Evolutionary conservation across 1,140 invertebrate species (phyloP), one percentile per base, ranked within the genome.

Genomic region (Cotesia vestalis): DNA sequence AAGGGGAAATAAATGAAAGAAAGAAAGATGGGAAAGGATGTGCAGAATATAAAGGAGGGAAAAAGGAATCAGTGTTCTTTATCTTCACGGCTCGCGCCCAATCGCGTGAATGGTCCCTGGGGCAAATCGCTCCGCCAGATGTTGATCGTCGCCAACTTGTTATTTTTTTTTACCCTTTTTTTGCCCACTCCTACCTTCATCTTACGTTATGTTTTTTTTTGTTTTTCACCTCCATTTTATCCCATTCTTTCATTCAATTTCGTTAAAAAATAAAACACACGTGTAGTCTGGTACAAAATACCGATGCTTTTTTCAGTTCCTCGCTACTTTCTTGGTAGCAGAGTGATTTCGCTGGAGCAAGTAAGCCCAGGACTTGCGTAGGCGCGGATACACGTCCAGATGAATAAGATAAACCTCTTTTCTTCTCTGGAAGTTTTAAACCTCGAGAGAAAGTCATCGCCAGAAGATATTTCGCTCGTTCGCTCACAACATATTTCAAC

Each of bases 21-120:
- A 55, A 17, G 52, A 72, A 63, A 63, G 67, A 61, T 53, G 9
- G 2, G 66, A 36, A 55, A 57, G 35, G 68, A 52, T 51, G 55
- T 67, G 75, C 62, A 57, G 35, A 17, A 46, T 34, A 9, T 11
- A 52, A 38, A 14, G 1, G n/a, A 59, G 62, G 61, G 17, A 64
- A 66, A 61, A 52, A 69, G 68, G 66, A 70, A 74, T 70, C 67
- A 69, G 66, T 69, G 66, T 60, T 61, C 68, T 70, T 68, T 68
- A 69, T 71, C 74, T 71, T 72, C 55, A 67, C 53, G 61, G 70
- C 66, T 72, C 67, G 68, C 66, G 74, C 71, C 71, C 63, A 72
- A 72, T 72, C 63, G 64, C 64, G 57, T 55, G 36, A 72, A 72
- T 72, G 55, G 63, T 62, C 60, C 46, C 57, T 59, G 38, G 57